Base-by-base conservation (phyloP, 2,888 invertebrate genomes). In the Megastigmus dorsalis region DNA sequence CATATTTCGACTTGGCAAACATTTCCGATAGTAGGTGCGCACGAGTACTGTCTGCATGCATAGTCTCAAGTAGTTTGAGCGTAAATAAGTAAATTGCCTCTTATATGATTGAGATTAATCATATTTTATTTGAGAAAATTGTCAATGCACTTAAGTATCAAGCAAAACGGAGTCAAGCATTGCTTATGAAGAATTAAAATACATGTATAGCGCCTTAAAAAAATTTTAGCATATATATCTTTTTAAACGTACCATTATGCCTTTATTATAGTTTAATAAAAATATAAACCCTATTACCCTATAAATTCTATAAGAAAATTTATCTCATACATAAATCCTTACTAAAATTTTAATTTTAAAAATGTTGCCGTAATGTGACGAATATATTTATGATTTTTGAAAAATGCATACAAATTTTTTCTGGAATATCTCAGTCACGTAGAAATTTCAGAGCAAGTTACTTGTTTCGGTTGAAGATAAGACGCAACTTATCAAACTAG, bases 21-120 rank as follows among this genome's bases (percentile, higher is more conserved):
- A n/a, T n/a, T n/a, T n/a, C n/a, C n/a, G n/a, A n/a, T n/a, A n/a
- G n/a, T n/a, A n/a, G n/a, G n/a, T n/a, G n/a, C n/a, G n/a, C n/a
- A 38, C 20, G 10, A 38, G n/a, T 38, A 55, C 15, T 2, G 18
- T 54, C 41, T n/a, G 28, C 13, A 13, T n/a, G n/a, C n/a, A n/a
- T n/a, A 33, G 33, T 36, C 36, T 26, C 20, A 48, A 57, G 38
- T 30, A 48, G 33, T 57, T 43, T 20, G 10, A 33, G 45, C 30
- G 26, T 30, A 70, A 26, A 70, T 62, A 62, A 54, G 62, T 70
- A 62, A 62, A 70, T 70, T 54, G 60, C 52, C 60, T n/a, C 28
- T 20, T 54, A n/a, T n/a, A 33, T 62, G 43, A 70, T 69, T 59
- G 48, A 60, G 59, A 50, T 38, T 23, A 54, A 62, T 54, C 54